phyloP scores from a whole-genome alignment of 2,888 invertebrate genomes.

The Tanytarsus gracilentus region DNA sequence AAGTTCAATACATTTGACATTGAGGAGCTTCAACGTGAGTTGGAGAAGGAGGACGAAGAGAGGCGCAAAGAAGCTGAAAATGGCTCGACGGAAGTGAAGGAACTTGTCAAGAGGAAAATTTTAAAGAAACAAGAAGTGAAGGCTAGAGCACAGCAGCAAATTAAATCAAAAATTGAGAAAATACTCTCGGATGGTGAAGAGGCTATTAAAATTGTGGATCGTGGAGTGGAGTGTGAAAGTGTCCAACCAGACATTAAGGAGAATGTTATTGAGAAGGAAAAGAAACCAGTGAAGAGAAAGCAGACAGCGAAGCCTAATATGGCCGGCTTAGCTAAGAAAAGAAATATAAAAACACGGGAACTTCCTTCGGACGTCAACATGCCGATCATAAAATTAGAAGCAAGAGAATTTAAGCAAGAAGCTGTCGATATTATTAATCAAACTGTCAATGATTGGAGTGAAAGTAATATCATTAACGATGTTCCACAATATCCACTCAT shows the following conservation, averaged over 20 bases:
- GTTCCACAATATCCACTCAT: too few species aligned
- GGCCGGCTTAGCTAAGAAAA: background rate
- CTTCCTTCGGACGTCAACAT: too few species aligned
- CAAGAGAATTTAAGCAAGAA: too few species aligned
- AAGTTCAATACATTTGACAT: constrained; percentile 62
- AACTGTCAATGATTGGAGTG: too few species aligned
- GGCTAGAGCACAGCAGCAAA: background rate
- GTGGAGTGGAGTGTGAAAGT: background rate
- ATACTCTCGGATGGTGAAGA: constrained; percentile 16
- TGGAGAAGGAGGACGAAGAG: constrained; percentile 42
- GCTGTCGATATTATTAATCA: too few species aligned
- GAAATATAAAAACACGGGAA: too few species aligned
- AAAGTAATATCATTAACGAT: too few species aligned
- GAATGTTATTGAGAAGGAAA: too few species aligned
- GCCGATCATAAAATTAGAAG: too few species aligned
- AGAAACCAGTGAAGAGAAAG: too few species aligned
- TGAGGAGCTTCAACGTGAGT: constrained; percentile 50
- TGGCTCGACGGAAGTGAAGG: constrained; percentile 20
- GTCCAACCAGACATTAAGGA: constrained; percentile 6
- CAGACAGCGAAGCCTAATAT: too few species aligned
- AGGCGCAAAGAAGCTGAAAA: constrained; percentile 30
- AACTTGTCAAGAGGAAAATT: constrained; percentile 19
- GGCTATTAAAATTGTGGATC: background rate
- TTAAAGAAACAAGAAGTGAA: constrained; percentile 17
- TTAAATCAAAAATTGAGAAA: constrained; percentile 20